Base-by-base conservation (phyloP, 2,113 vertebrate species). In the Chlorodrepanis virens region DNA sequence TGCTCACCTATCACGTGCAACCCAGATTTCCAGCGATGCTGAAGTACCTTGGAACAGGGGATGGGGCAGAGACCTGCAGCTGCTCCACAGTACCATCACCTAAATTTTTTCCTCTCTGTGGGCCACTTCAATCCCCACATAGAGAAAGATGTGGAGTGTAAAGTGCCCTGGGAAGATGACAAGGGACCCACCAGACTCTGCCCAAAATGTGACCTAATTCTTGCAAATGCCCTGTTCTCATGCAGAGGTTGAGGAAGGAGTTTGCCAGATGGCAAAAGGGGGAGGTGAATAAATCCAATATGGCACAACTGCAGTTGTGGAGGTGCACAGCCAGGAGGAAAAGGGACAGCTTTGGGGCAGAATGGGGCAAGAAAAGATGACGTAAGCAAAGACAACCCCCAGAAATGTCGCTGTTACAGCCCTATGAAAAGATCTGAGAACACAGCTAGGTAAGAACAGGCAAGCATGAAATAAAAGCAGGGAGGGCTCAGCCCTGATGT, bases 1-100 rank as follows among this genome's bases (percentile, higher is more conserved):
- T 11, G 4, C 45, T 76, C 54, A 12, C 29, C 29, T 44, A 20
- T 23, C 0, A 0, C 9, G 1, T 35, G 42, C 40, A 54, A 35
- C 40, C 35, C 37, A 7, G 28, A 21, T 50, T n/a, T 42, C 15
- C 35, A 77, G 65, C 0, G 70, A 69, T 23, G 53, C 54, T 23
- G 15, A 56, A 54, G 37, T 3, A 6, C 8, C 27, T 50, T 4
- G 52, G 8, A 14, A 11, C 6, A 31, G 39, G 28, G 17, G 33
- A 83, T 71, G 29, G 37, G 37, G 15, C 52, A 76, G 40, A 61
- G 21, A 42, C 35, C 64, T 33, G 31, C 9, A n/a, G 49, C 63
- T 67, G 44, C 44, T 64, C 49, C 69, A 18, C 13, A 24, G 16
- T 10, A 3, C 47, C 24, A 2, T 3, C 61, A 19, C 20, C 40